These are phyloP conservation scores for Argentina silus DNA, from an alignment of 2,797 vertebrate genomes.

Conservation along the genomic window DNA sequence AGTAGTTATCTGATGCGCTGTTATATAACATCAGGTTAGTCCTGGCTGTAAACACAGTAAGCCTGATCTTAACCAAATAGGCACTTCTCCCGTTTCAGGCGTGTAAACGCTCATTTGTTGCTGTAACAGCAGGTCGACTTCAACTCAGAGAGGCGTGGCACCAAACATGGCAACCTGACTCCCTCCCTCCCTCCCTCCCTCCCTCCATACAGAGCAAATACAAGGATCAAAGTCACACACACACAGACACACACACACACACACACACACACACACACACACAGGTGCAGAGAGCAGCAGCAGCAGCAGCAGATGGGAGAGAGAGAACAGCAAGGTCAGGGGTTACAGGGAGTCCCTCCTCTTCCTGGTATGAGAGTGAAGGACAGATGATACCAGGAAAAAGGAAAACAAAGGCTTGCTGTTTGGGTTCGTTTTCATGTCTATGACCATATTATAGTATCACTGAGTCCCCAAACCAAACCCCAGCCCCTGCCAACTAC, in stretches of 20 bases:
- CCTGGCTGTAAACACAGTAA: no score
- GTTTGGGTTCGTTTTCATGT: no score
- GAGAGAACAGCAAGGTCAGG: conserved; percentile 30
- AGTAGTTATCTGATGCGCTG: no score
- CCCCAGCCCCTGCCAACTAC: no score
- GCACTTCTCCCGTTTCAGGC: conserved; percentile 45
- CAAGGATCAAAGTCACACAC: conserved; percentile 46
- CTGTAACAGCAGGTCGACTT: conserved; percentile 38
- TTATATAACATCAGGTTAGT: no score
- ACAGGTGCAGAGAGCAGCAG: conserved; percentile 38
- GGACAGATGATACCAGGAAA: no score
- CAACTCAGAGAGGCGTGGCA: conserved; percentile 38
- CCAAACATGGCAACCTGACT: conserved; percentile 25
- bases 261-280: no score
- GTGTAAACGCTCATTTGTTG: conserved; percentile 36
- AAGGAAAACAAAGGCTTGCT: no score
- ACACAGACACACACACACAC: no score
- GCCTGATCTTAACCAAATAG: conserved; percentile 1
- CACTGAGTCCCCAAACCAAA: no score
- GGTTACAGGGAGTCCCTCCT: conserved; percentile 30
- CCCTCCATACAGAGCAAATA: conserved; percentile 35
- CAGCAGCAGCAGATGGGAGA: neutral
- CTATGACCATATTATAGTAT: no score
- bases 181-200: conserved; percentile 29
- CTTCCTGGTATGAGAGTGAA: conserved; percentile 17